Conservation (phyloP, 2,888 invertebrate genomes). For the Cantharis rustica region DNA sequence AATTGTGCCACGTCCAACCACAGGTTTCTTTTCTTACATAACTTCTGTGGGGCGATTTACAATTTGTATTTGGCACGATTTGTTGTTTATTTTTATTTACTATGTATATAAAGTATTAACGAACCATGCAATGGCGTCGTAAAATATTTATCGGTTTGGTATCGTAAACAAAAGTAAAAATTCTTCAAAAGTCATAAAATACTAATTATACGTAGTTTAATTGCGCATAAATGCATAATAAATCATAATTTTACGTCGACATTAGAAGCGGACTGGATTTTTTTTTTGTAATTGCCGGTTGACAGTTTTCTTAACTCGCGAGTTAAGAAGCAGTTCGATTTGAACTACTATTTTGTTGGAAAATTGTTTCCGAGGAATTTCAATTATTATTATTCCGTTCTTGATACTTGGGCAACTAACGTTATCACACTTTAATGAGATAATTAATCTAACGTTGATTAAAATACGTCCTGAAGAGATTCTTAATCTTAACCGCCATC, state of each 20-base stretch:
- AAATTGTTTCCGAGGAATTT: neutral
- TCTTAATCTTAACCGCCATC: slow-evolving; percentile 23
- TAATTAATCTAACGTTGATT: slow-evolving; percentile 24
- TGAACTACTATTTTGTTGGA: neutral
- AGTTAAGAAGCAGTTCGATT: neutral
- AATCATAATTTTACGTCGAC: neutral
- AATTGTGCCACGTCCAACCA: neutral
- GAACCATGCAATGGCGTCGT: neutral
- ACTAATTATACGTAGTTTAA: neutral
- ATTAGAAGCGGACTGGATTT: neutral
- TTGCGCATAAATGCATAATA: neutral
- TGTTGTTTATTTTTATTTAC: neutral
- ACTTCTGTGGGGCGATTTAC: neutral
- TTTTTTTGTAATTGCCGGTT: neutral
- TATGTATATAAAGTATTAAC: neutral
- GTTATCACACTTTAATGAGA: slow-evolving; percentile 4
- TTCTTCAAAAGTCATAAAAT: neutral
- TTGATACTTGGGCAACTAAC: neutral
- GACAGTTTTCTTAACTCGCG: neutral
- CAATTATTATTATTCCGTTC: neutral
- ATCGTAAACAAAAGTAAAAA: neutral
- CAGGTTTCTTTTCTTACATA: neutral
- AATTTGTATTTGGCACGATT: neutral
- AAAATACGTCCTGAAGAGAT: slow-evolving; percentile 18
- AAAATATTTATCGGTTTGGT: neutral